Evolutionary conservation across 2,113 vertebrate genomes (phyloP).

Genomic region (Ceyx cyanopectus): DNA sequence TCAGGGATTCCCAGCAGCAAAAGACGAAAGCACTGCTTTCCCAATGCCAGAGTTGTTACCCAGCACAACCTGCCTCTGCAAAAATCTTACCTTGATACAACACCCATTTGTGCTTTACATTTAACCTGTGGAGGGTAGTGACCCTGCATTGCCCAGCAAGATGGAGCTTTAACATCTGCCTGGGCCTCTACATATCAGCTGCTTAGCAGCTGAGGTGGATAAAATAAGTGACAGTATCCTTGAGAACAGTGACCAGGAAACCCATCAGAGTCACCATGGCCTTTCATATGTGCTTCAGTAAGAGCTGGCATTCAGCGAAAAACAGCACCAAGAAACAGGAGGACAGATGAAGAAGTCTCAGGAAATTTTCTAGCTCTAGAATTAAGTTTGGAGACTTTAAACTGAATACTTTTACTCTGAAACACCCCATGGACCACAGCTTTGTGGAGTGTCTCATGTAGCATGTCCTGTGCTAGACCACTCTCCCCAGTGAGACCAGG

Average conservation of each 20-base stretch:
- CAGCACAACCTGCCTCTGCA: neutral
- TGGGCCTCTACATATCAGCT: fast-evolving
- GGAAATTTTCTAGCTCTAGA: neutral
- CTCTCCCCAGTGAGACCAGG: fast-evolving
- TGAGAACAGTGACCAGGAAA: neutral
- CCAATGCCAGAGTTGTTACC: fast-evolving
- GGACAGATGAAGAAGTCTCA: neutral
- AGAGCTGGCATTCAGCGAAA: neutral
- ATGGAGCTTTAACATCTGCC: neutral
- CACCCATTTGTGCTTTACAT: fast-evolving
- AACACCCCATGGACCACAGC: neutral
- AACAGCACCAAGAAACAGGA: neutral
- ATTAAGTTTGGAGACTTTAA: neutral
- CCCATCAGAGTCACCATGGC: neutral
- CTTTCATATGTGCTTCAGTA: fast-evolving
- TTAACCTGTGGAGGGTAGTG: neutral
- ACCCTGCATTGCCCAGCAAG: neutral
- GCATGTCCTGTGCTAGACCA: neutral
- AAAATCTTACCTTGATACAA: fast-evolving
- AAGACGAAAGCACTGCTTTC: fast-evolving
- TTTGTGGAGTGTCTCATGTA: neutral
- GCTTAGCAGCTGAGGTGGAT: neutral
- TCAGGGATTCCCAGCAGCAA: neutral
- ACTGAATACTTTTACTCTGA: neutral
- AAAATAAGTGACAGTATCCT: neutral